Evolutionary conservation across 2,797 vertebrate species (phyloP).

Genomic region (Nannoperca obscura): DNA sequence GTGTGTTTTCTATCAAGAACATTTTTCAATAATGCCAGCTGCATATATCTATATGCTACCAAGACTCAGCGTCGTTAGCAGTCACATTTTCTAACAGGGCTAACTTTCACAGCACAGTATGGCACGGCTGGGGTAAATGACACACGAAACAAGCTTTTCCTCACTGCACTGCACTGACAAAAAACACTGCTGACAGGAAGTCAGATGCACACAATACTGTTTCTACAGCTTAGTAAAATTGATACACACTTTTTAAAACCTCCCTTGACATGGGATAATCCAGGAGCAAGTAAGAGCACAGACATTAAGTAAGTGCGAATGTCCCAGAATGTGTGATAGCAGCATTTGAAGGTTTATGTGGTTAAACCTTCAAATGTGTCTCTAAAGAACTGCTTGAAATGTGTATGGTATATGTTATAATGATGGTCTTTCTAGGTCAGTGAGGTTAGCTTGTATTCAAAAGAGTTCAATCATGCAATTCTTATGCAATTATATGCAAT

Average conservation of each 20-base stretch:
- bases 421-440: conserved; percentile 18
- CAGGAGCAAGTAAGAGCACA: conserved; percentile 59
- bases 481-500: neutral
- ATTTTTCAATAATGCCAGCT: neutral
- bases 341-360: conserved; percentile 46
- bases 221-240: conserved; percentile 64
- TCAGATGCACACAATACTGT: conserved; percentile 58
- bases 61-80: conserved; percentile 10
- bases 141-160: conserved; percentile 61
- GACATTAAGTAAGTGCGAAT: conserved; percentile 59
- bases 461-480: neutral
- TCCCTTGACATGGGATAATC: conserved; percentile 71
- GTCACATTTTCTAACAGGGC: conserved; percentile 23
- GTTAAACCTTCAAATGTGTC: conserved; percentile 27
- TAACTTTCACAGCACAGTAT: conserved; percentile 50
- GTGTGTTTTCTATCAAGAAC: conserved; percentile 1
- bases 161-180: conserved; percentile 54
- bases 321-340: conserved; percentile 52
- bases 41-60: neutral
- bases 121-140: conserved; percentile 46
- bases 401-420: neutral
- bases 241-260: conserved; percentile 67
- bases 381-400: neutral
- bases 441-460: conserved; percentile 1
- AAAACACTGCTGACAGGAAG: conserved; percentile 63